A percentile compares a stretch with the other conserved stretches of the same genome.
These are phyloP conservation scores for Cotesia chilonis DNA, from an alignment of 1,140 invertebrate genomes.

Conservation along the genomic window DNA sequence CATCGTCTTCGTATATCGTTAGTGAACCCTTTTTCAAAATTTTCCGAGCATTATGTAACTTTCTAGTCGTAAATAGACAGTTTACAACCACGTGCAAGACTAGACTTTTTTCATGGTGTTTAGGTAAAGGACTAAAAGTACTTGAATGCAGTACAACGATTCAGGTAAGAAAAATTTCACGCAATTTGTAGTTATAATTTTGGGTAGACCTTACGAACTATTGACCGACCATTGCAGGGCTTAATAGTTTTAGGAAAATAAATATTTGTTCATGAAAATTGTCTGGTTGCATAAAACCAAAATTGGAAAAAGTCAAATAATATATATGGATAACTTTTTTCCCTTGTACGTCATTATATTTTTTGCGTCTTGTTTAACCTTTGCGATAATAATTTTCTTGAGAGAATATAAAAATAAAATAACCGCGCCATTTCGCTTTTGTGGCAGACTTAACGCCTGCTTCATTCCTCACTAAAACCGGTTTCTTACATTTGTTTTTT, in stretches of 20 bases:
- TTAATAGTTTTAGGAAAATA: slow-evolving; percentile 31
- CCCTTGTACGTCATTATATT: slow-evolving; percentile 30
- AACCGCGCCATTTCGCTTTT: slow-evolving; percentile 37
- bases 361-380: slow-evolving; percentile 20
- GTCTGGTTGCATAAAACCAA: neutral
- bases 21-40: slow-evolving; percentile 56
- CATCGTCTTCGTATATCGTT: slow-evolving; percentile 38
- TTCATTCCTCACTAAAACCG: slow-evolving; percentile 36
- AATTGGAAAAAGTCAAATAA: slow-evolving; percentile 7
- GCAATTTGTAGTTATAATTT: slow-evolving; percentile 30
- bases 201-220: neutral
- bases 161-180: slow-evolving; percentile 47
- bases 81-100: slow-evolving; percentile 31
- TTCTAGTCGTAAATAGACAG: slow-evolving; percentile 55
- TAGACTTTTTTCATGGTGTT: slow-evolving; percentile 61
- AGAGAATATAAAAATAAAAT: slow-evolving; percentile 33
- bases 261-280: slow-evolving; percentile 13
- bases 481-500: slow-evolving; percentile 27
- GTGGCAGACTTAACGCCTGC: slow-evolving; percentile 35
- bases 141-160: slow-evolving; percentile 22
- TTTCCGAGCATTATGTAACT: slow-evolving; percentile 44
- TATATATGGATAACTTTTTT: slow-evolving; percentile 14
- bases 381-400: slow-evolving; percentile 34
- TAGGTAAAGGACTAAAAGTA: slow-evolving; percentile 48
- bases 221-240: no score